Base-by-base conservation (phyloP, 2,888 invertebrate genomes). In the Glomeris marginata region DNA sequence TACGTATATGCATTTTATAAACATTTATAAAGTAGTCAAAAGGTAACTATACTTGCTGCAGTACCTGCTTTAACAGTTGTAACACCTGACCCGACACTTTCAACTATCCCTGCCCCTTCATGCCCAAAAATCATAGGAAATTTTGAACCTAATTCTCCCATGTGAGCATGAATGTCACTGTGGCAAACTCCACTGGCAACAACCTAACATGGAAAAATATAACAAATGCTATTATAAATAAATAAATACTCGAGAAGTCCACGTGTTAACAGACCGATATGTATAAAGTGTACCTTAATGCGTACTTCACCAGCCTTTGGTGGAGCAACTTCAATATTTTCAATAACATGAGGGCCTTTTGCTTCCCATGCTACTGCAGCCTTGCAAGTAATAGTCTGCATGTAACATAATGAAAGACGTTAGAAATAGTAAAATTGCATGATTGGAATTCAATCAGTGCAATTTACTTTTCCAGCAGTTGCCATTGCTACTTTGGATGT, bases 341-440 rank as follows among this genome's bases (percentile, higher is more conserved):
- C 98, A 46, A 98, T 76, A 1, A 77, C 75, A 22, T 98, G 72
- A 6, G 91, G 86, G 62, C 87, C 77, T 58, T 91, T 91, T 47
- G 88, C 79, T 60, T 79, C 84, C 97, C 97, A 98, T 3, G 97
- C 95, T 16, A 98, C 88, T 1, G 95, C 97, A 20, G 98, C 98
- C 63, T 77, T 77, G 67, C 97, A 98, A 61, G 77, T 80, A 58
- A 98, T 95, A 43, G 79, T 76, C 81, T 84, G 21, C 45, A 57
- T 33, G 22, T 21, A 13, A 13, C n/a, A 43, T 21, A 43, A 43
- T 8, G 8, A 21, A 13, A 20, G 15, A 20, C 15, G 15, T 13
- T 10, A 43, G 5, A 43, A 36, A 36, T 36, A 36, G 13, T 11
- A 36, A 38, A 38, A 38, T 16, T 38, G 40, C 28, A 28, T 28